Percentiles rank a stretch among this genome's conserved stretches.
These are phyloP conservation scores for Chaetura pelagica DNA, from an alignment of 2,113 vertebrate genomes.

Conservation along the genomic window DNA sequence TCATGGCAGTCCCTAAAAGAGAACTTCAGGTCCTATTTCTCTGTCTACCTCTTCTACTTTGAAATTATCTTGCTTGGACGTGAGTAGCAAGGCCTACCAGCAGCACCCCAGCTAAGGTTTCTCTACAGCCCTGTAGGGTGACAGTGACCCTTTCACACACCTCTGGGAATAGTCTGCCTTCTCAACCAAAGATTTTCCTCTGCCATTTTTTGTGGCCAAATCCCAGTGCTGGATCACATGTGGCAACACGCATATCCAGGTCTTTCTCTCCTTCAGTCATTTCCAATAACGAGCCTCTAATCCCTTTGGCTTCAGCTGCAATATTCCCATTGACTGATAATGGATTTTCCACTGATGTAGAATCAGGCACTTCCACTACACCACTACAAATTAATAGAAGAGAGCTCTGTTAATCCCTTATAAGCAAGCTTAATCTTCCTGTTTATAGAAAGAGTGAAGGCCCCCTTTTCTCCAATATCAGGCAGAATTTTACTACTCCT, in stretches of 20 bases:
- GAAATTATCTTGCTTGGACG: background rate
- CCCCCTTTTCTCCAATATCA: background rate
- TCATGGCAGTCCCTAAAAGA: background rate
- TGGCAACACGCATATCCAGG: background rate
- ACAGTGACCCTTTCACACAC: background rate
- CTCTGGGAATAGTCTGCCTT: background rate
- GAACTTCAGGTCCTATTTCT: background rate
- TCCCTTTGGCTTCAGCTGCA: slow-evolving; percentile 50
- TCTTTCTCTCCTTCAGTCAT: background rate
- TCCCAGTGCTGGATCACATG: background rate
- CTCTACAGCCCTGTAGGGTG: background rate
- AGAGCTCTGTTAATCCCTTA: slow-evolving; percentile 55
- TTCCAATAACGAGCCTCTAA: background rate
- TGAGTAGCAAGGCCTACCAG: accelerated
- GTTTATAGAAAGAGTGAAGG: background rate
- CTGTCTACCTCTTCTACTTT: background rate
- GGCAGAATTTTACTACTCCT: background rate
- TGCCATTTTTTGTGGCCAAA: background rate
- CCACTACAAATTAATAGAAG: slow-evolving; percentile 27
- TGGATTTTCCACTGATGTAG: slow-evolving; percentile 53
- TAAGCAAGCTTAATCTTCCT: slow-evolving; percentile 43
- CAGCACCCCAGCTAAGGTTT: background rate
- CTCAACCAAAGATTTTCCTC: background rate
- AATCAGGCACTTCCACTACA: slow-evolving; percentile 2
- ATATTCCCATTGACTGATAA: slow-evolving; percentile 48